Evolutionary conservation across 1,140 invertebrate species (phyloP).

Genomic region (Drosophila pachea): DNA sequence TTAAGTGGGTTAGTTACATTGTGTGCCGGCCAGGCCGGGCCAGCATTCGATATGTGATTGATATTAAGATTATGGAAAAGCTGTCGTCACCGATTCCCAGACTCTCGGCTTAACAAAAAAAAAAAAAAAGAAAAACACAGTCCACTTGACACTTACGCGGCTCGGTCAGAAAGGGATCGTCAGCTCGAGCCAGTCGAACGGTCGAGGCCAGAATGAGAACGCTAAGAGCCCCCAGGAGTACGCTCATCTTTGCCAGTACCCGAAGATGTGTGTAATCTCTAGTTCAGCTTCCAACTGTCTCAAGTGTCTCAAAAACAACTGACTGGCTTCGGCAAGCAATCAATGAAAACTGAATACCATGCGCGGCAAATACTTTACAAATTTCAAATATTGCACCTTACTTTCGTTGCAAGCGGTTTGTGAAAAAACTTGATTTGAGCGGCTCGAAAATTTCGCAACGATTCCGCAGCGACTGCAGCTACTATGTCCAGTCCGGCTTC

Average conservation of each 20-base stretch:
- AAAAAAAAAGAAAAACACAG: slow-evolving; percentile 2
- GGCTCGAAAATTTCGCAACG: slow-evolving; percentile 56
- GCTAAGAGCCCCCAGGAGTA: slow-evolving; percentile 9
- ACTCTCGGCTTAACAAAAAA: too few species aligned
- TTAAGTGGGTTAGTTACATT: slow-evolving; percentile 65
- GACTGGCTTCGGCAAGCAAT: slow-evolving; percentile 44
- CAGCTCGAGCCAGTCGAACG: slow-evolving; percentile 27
- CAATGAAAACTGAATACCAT: slow-evolving; percentile 61
- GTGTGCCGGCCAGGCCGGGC: slow-evolving; percentile 14
- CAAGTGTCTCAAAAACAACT: not conserved
- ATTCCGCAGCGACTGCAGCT: not conserved
- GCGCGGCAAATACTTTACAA: slow-evolving; percentile 38
- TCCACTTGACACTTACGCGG: slow-evolving; percentile 67
- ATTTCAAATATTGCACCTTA: slow-evolving; percentile 56
- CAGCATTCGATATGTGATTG: not conserved
- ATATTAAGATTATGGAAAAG: not conserved
- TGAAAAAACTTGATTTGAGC: slow-evolving; percentile 70
- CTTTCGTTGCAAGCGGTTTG: slow-evolving; percentile 42
- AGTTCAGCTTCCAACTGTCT: not conserved
- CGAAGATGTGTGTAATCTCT: not conserved
- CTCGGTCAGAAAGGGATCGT: slow-evolving; percentile 66
- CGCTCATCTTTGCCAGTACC: slow-evolving; percentile 19
- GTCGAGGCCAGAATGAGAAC: slow-evolving; percentile 39
- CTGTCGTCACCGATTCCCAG: too few species aligned
- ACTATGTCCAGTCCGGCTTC: too few species aligned